Evolutionary conservation across 2,113 vertebrate genomes (phyloP), one percentile per base, ranked within the genome.

Genomic region (Psephotus haematonotus): DNA sequence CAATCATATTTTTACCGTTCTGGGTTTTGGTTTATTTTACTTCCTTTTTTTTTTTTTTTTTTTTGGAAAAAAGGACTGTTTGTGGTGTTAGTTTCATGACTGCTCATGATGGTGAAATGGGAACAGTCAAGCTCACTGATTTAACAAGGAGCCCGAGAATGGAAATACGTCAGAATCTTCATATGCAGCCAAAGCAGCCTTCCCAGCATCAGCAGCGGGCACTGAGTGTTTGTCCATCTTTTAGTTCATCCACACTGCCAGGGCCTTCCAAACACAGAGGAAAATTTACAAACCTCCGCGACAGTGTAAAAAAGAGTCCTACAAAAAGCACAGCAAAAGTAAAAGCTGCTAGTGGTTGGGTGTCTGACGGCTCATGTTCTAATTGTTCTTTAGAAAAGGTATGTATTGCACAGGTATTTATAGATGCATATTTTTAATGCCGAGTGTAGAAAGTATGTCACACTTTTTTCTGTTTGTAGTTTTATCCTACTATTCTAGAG

Each of bases 281-380:
- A 35, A 98, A 98, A 23, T 99, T 99, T 90, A 97, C 98, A 52
- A 99, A 98, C 93, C 98, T 99, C 33, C 96, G 98, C 0, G 99
- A 99, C 95, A 99, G 99, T 46, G 98, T 99, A 6, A 99, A 98
- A 97, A 99, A 98, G 88, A 99, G 98, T 64, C 99, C 99, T 13
- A 98, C 98, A 39, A 99, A 98, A 97, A 99, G 98, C 92, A 98
- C 97, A 3, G 98, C 97, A 6, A 99, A 98, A 94, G 98, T 98
- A 55, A 97, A 96, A 97, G 96, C 97, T 52, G 90, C 91, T 9
- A 96, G 98, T 95, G 97, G 97, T 63, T 95, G 98, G 95, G 79
- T 98, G 90, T 97, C 97, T 28, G 96, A 97, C 20, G 91, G 97
- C 13, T 97, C 97, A 1, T 98, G 98, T 97, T 96, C 97, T 1